Evolutionary conservation across 2,797 vertebrate species (phyloP), one percentile per base, ranked within the genome.

Genomic region (Ispidina lecontei): DNA sequence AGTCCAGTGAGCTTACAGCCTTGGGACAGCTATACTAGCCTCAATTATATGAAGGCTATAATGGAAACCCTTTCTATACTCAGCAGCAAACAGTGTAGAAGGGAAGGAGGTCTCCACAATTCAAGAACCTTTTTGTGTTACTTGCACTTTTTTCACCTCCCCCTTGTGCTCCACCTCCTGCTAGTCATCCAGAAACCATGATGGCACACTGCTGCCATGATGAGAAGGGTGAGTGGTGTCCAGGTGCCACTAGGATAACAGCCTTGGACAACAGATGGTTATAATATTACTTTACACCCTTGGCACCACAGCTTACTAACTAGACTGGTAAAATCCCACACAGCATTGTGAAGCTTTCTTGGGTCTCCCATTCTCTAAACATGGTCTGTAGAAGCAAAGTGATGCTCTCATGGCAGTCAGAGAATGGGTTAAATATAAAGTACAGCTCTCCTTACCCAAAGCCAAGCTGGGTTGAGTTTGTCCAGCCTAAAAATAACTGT

Each of bases 201-300:
- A 79, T 81, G 92, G 92, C 75, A 75, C 0, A 0, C 46, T 82
- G 77, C 73, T 87, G 76, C 74, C 89, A 49, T 15, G 39, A 91
- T 8, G 29, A 77, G 58, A 75, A 92, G 72, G 41, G 51, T 4
- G 44, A 89, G 81, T 10, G 54, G 76, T 43, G 55, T 12, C 87
- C 92, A 95, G 87, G 82, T 89, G 87, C 76, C 79, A 70, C 76
- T 63, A 89, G 87, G 90, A 95, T 85, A 93, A 87, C 0, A 25
- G 78, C n/a, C 72, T 91, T 83, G 18, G 67, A 76, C 87, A 89
- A 20, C 95, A 95, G 92, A 94, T 88, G 89, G 84, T 86, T 89
- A 23, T 78, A 83, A 72, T 81, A 93, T 65, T 47, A 41, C 84
- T 88, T 94, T 92, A 93, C 52, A 89, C 82, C 76, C 82, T 85